These are phyloP conservation scores for Graptemys geographica DNA, from an alignment of 2,797 vertebrate genomes.

Conservation along the genomic window DNA sequence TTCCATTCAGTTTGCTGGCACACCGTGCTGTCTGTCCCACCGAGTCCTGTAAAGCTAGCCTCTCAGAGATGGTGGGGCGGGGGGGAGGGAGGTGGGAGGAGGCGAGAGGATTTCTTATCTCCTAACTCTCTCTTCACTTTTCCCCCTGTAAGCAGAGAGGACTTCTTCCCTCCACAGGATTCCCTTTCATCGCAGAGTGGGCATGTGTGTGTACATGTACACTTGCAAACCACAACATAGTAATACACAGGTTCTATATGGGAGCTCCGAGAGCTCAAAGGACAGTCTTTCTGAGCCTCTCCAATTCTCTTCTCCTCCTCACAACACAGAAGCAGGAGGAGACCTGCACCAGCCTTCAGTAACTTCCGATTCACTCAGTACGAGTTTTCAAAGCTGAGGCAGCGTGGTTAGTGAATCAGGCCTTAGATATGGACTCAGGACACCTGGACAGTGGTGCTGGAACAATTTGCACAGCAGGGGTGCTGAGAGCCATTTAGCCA, in stretches of 20 bases:
- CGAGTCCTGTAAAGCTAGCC: neutral
- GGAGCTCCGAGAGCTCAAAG: neutral
- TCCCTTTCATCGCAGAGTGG: neutral
- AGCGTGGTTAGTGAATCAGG: accelerated
- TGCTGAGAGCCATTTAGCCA: too few species aligned
- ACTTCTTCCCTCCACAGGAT: neutral
- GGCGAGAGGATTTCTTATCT: neutral
- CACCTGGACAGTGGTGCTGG: too few species aligned
- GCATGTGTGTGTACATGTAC: accelerated
- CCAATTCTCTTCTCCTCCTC: neutral
- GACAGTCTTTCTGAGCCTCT: neutral
- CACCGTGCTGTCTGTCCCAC: neutral
- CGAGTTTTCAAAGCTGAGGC: neutral
- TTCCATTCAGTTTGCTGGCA: neutral
- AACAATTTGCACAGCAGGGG: too few species aligned
- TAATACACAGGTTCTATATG: neutral
- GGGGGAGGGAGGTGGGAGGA: neutral
- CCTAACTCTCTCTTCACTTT: neutral
- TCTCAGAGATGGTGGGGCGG: neutral
- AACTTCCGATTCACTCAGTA: neutral
- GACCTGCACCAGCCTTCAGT: neutral
- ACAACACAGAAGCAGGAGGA: neutral
- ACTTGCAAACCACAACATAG: neutral
- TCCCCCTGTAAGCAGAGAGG: neutral
- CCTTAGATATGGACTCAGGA: neutral